Base-by-base conservation (phyloP, 1,140 invertebrate genomes). In the Sesamia nonagrioides region DNA sequence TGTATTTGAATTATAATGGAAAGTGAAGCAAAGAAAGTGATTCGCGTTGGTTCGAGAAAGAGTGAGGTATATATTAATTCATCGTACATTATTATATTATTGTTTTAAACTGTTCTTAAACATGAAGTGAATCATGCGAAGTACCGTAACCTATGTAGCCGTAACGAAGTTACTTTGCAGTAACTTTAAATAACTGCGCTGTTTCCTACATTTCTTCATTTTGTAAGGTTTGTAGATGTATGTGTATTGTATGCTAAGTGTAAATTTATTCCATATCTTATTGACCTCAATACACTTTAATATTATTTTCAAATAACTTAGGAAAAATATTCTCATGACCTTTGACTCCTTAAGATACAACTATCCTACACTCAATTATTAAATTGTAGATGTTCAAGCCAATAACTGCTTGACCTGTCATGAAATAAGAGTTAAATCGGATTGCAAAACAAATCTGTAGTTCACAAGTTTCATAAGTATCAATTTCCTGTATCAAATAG, bases 21-120 rank as follows among this genome's bases (percentile, higher is more conserved):
- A 80, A 88, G 78, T 82, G 82, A 90, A 80, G 82, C 79, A 56
- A 92, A 89, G 78, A 87, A 84, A 74, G 81, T 90, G 78, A 89
- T 95, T 54, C 90, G 89, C 68, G 94, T 95, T 21, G 94, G 94
- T 71, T 95, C 94, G 6, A 89, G 93, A 73, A 94, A 95, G 78
- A 95, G 94, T 73, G 92, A 95, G 90, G 94, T 95, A 77, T 79
- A 80, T 84, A 66, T 60, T 17, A 18, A 61, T 50, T 27, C 18
- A 42, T 61, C 15, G 7, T 37, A n/a, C 37, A 13, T 33, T 17
- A 18, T 8, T 54, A 35, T 6, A 3, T 35, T n/a, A 35, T 11
- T 15, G 15, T 37, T 18, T 0, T 71, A 54, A 58, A 33, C 27
- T n/a, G 21, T 33, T 5, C 8, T 66, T 15, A 21, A 18, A 18